These are phyloP conservation scores for Terrapene triunguis DNA, from an alignment of 2,113 vertebrate species.

Conservation along the genomic window DNA sequence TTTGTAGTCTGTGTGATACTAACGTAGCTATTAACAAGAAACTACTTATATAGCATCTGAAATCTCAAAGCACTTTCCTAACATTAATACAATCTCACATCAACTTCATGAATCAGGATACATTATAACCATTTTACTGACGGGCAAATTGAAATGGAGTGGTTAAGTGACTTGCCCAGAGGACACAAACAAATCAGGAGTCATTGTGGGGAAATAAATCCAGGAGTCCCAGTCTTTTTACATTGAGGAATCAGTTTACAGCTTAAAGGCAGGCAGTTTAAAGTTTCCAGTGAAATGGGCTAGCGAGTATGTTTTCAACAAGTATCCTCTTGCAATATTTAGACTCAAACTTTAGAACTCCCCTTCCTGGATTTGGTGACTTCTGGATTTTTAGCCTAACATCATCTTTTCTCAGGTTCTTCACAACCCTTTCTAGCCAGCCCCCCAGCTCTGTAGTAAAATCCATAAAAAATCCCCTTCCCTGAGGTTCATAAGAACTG, in stretches of 20 bases:
- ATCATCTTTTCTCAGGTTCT: neutral
- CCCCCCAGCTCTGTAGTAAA: neutral
- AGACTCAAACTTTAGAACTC: neutral
- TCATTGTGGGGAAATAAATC: neutral
- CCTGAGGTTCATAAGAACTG: neutral
- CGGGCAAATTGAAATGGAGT: neutral
- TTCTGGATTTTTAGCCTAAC: neutral
- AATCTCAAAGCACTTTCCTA: neutral
- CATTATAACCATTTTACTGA: neutral
- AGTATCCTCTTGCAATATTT: neutral
- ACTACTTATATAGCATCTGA: neutral
- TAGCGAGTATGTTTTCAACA: neutral
- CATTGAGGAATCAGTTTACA: neutral
- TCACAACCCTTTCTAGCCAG: neutral
- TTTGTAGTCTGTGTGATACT: neutral
- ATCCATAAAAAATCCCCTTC: neutral
- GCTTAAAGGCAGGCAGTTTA: neutral
- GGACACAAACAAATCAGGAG: neutral
- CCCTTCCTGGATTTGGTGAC: neutral
- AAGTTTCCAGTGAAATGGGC: neutral
- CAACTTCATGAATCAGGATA: neutral
- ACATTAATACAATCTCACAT: neutral
- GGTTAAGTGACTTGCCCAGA: neutral
- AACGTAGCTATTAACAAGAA: neutral
- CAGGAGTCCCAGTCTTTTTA: neutral